A percentile compares a stretch with the other conserved stretches of the same genome.
These are phyloP conservation scores for Clamator glandarius DNA, from an alignment of 2,797 vertebrate species.

Conservation along the genomic window DNA sequence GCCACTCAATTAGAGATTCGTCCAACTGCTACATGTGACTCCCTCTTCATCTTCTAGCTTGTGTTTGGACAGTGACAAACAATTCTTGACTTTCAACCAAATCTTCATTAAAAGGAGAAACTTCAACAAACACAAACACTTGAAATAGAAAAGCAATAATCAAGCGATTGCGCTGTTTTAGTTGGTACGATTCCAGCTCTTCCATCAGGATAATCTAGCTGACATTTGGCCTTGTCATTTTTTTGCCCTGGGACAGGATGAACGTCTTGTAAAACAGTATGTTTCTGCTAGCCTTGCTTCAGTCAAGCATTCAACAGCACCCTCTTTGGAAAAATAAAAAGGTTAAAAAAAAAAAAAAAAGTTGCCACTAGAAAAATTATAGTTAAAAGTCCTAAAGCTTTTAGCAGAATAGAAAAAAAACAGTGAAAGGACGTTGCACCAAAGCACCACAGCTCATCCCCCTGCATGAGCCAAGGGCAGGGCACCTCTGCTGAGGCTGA, in stretches of 20 bases:
- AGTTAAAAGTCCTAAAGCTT: neutral
- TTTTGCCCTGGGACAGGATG: neutral
- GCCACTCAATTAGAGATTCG: conserved; percentile 28
- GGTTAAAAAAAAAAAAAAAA: neutral
- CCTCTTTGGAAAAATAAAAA: neutral
- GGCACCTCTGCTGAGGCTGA: neutral
- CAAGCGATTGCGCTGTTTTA: neutral
- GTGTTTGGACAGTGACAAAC: neutral
- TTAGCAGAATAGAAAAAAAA: neutral
- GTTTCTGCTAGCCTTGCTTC: neutral
- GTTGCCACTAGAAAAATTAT: neutral
- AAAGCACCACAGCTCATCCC: rapidly evolving
- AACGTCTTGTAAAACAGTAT: conserved; percentile 12
- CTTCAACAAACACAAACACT: conserved; percentile 39
- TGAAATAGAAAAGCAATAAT: conserved; percentile 1
- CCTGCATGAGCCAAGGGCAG: neutral
- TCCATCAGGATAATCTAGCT: neutral
- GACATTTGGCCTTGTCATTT: conserved; percentile 4
- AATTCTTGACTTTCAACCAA: conserved; percentile 37
- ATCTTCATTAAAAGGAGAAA: conserved; percentile 3
- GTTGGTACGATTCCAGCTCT: neutral
- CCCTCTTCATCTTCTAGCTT: neutral
- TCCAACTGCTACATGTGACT: neutral
- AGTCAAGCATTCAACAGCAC: neutral
- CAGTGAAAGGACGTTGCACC: neutral